Evolutionary conservation across 2,888 invertebrate genomes (phyloP).

Genomic region (Drosophila glabriapex): DNA sequence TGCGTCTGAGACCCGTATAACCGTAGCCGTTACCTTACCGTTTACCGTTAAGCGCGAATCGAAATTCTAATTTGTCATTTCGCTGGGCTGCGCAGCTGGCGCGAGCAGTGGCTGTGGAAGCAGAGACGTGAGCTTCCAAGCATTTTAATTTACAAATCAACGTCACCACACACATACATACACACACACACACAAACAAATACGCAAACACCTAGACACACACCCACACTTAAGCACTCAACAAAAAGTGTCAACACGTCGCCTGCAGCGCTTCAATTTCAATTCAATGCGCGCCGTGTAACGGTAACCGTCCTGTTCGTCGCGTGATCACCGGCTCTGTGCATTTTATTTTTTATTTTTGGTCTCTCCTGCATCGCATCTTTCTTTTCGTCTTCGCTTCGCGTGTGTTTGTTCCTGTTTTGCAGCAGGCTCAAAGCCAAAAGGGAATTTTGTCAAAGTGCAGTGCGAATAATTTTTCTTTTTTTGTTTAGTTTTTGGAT

Average conservation of each 20-base stretch:
- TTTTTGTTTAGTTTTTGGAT: slow-evolving; percentile 16
- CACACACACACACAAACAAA: slow-evolving; percentile 14
- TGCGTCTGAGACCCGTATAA: slow-evolving; percentile 33
- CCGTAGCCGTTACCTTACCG: slow-evolving; percentile 23
- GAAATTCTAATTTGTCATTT: slow-evolving; percentile 44
- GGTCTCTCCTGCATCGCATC: slow-evolving; percentile 1
- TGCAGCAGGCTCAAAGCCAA: slow-evolving; percentile 7
- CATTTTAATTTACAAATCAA: slow-evolving; percentile 68
- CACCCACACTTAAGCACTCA: slow-evolving; percentile 35
- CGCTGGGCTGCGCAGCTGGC: slow-evolving; percentile 55
- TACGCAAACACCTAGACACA: slow-evolving; percentile 15
- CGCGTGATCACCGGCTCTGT: slow-evolving; percentile 49
- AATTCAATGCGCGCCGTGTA: slow-evolving; percentile 74
- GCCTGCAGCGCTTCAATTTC: slow-evolving; percentile 74
- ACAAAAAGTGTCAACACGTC: slow-evolving; percentile 67
- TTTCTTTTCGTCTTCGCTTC: slow-evolving; percentile 12
- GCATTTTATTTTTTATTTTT: slow-evolving; percentile 24
- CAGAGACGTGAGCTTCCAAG: slow-evolving; percentile 74
- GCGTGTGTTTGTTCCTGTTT: slow-evolving; percentile 9
- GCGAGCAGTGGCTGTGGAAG: slow-evolving; percentile 48
- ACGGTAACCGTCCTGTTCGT: slow-evolving; percentile 69
- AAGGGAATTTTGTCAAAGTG: slow-evolving; percentile 22
- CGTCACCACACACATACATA: slow-evolving; percentile 23
- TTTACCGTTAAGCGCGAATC: slow-evolving; percentile 29
- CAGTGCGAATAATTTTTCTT: slow-evolving; percentile 29